These are phyloP conservation scores for Eulemur macaco DNA, from an alignment of 2,113 vertebrate species.

Conservation along the genomic window DNA sequence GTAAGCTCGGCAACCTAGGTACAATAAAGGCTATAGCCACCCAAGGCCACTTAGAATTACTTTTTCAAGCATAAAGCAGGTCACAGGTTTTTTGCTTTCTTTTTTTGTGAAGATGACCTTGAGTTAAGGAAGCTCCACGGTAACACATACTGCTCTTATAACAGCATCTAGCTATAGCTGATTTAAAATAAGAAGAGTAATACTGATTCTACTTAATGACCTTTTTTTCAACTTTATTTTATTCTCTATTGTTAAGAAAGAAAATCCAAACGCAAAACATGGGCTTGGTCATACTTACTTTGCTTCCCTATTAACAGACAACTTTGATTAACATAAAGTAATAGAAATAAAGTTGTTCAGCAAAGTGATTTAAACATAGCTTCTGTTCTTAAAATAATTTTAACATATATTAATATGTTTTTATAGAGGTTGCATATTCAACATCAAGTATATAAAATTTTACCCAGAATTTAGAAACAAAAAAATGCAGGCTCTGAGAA, in stretches of 20 bases:
- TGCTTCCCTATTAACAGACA: slow-evolving; percentile 8
- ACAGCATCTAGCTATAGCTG: not conserved
- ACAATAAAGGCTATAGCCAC: not conserved
- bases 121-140: slow-evolving; percentile 32
- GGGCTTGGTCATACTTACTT: not conserved
- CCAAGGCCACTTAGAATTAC: slow-evolving; percentile 6
- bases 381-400: slow-evolving; percentile 37
- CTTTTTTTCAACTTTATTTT: slow-evolving; percentile 9
- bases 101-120: not conserved
- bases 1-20: not conserved
- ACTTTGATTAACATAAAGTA: slow-evolving; percentile 17
- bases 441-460: slow-evolving; percentile 35
- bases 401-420: slow-evolving; percentile 33
- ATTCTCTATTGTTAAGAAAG: slow-evolving; percentile 13
- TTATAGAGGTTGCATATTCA: not conserved
- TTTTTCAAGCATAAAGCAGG: slow-evolving; percentile 45
- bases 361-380: slow-evolving; percentile 29
- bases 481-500: not conserved
- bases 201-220: not conserved
- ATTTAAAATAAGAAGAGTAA: slow-evolving; percentile 47
- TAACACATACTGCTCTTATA: slow-evolving; percentile 17
- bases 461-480: slow-evolving; percentile 30
- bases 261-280: slow-evolving; percentile 32
- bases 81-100: not conserved
- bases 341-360: slow-evolving; percentile 4